Base-by-base conservation (phyloP, 2,113 vertebrate species). In the Notarius quadriscutis region DNA sequence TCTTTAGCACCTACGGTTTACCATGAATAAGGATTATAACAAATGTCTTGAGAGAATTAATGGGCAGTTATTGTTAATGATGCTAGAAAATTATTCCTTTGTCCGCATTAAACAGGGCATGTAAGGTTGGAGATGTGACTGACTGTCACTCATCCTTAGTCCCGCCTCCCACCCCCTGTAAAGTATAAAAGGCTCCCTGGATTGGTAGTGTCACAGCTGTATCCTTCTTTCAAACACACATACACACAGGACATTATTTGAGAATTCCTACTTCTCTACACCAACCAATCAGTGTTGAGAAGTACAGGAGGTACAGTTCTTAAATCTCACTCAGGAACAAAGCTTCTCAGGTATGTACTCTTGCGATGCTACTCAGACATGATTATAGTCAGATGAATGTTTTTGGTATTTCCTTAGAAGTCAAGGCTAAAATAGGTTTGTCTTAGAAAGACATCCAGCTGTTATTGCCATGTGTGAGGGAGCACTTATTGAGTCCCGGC, bases 131-230 rank as follows among this genome's bases (percentile, higher is more conserved):
- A 86, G 87, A 87, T 90, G 84, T 85, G 90, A 77, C 84, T 84
- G 86, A 50, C 85, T 88, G 85, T 89, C 87, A 90, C 85, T 89
- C 91, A 83, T 25, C 63, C 34, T 50, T 83, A 83, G 90, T 92
- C 92, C 92, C 93, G 91, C 88, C 84, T 72, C 67, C 79, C 69
- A 71, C 88, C 83, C 88, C 72, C 85, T 85, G 88, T 86, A 83
- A 89, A 91, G 88, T 93, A 94, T 95, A 96, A 95, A 94, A 90
- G 94, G 88, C 79, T 65, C 86, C 89, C 86, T 81, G 88, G 91
- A 92, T 93, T 91, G 92, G 90, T 91, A 85, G 92, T 92, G 89
- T 91, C 90, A 92, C 90, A 92, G 55, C 90, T 93, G 89, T 65
- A n/a, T 75, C 58, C 85, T 88, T 81, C 57, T 34, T 74, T 86